Conservation (phyloP, 2,888 invertebrate genomes). For the Nebria salina region DNA sequence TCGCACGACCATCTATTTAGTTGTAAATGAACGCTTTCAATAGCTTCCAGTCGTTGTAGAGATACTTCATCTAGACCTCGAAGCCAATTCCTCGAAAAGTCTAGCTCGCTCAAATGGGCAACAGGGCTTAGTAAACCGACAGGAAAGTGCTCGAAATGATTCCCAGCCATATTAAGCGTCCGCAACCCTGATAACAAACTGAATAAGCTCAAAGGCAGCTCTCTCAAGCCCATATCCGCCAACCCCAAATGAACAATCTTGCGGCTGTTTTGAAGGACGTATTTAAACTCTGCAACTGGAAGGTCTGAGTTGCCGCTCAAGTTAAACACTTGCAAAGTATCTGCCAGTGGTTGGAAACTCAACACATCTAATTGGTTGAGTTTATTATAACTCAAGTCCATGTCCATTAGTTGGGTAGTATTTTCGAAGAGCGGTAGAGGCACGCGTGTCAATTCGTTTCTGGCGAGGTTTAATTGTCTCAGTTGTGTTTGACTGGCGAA, state of each 20-base stretch:
- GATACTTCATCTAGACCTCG: slow-evolving; percentile 69
- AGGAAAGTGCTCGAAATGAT: slow-evolving; percentile 71
- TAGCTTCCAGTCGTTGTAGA: slow-evolving; percentile 66
- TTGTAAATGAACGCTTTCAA: slow-evolving; percentile 61
- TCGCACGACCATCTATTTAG: slow-evolving; percentile 76
- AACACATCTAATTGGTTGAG: slow-evolving; percentile 71
- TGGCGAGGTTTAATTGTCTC: slow-evolving; percentile 69
- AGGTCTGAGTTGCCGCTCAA: slow-evolving; percentile 76
- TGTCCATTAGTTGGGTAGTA: slow-evolving; percentile 71
- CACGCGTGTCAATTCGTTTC: slow-evolving; percentile 76
- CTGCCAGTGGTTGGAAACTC: slow-evolving; percentile 67
- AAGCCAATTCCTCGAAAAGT: slow-evolving; percentile 78
- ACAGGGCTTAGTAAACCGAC: slow-evolving; percentile 67
- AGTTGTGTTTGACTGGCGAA: slow-evolving; percentile 69
- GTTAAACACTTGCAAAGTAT: slow-evolving; percentile 70
- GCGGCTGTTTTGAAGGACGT: slow-evolving; percentile 66
- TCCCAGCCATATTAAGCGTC: slow-evolving; percentile 76
- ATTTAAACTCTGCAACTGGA: slow-evolving; percentile 64
- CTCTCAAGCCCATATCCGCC: slow-evolving; percentile 64
- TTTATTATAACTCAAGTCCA: slow-evolving; percentile 81
- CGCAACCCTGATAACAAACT: slow-evolving; percentile 69
- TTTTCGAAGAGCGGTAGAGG: slow-evolving; percentile 77
- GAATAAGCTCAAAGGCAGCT: slow-evolving; percentile 68
- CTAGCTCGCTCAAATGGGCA: slow-evolving; percentile 69
- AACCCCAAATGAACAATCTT: slow-evolving; percentile 68